A percentile compares a stretch with the other conserved stretches of the same genome.
Evolutionary conservation across 2,797 vertebrate genomes (phyloP).

Genomic region (Amniataba percoides): DNA sequence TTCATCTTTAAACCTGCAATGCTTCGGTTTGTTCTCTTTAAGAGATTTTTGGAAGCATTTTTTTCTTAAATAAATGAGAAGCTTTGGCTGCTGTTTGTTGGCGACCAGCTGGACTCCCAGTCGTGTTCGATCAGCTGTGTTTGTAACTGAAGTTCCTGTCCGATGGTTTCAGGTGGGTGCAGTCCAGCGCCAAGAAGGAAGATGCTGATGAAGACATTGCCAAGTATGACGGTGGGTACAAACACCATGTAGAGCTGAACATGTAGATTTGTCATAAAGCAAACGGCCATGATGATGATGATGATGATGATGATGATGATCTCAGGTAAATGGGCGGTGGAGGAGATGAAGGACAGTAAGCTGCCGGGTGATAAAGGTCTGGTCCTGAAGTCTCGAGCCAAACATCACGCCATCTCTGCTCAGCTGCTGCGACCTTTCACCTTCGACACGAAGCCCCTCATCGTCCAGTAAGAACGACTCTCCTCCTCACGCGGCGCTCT

Average conservation of each 20-base stretch:
- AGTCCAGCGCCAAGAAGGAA: slow-evolving; percentile 96
- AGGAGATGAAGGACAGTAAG: slow-evolving; percentile 95
- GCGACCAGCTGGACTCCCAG: not conserved
- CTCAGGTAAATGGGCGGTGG: slow-evolving; percentile 95
- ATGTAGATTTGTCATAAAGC: too few relatives aligned
- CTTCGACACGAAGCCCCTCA: slow-evolving; percentile 93
- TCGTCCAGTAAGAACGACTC: slow-evolving; percentile 91
- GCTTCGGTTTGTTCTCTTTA: too few relatives aligned
- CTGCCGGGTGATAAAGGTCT: slow-evolving; percentile 96
- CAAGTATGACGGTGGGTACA: slow-evolving; percentile 94
- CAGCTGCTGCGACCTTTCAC: slow-evolving; percentile 92
- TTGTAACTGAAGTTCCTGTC: not conserved
- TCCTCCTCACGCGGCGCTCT: fast-evolving
- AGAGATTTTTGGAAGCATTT: too few relatives aligned
- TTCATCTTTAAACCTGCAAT: too few relatives aligned
- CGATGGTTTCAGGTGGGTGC: slow-evolving; percentile 88
- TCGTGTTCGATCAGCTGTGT: not conserved
- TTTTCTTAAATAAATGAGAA: too few relatives aligned
- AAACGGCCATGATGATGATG: not conserved
- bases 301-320: not conserved
- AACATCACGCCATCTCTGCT: slow-evolving; percentile 96
- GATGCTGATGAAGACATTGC: slow-evolving; percentile 96
- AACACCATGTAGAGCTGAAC: not conserved
- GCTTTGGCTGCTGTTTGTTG: not conserved
- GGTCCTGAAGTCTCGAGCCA: slow-evolving; percentile 93